A percentile compares a stretch with the other conserved stretches of the same genome.
phyloP scores from a whole-genome alignment of 1,140 invertebrate species.

The Ylistrum balloti region DNA sequence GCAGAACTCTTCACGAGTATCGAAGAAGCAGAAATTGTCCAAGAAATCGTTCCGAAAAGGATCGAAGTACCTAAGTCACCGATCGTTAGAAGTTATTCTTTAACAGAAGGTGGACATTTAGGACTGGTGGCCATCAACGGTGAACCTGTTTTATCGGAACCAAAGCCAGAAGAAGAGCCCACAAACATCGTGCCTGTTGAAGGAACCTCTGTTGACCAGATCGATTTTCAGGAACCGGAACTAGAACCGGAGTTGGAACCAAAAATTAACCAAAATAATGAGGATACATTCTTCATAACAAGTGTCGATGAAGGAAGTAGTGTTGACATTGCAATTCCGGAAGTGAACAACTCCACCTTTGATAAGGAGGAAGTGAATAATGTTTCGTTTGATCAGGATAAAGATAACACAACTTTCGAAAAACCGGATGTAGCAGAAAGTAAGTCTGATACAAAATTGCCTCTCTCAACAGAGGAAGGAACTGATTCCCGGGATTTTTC shows the following conservation, averaged over 20 bases:
- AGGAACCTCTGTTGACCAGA: background rate
- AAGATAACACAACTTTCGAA: background rate
- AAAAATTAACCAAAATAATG: background rate
- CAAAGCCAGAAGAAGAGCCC: background rate
- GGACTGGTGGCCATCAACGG: background rate
- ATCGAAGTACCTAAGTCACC: background rate
- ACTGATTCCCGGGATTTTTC: background rate
- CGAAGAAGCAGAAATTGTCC: background rate
- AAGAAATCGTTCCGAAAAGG: background rate
- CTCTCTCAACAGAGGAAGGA: background rate
- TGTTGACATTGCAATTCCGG: background rate
- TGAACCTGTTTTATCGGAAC: background rate
- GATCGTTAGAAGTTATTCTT: background rate
- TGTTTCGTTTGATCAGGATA: background rate
- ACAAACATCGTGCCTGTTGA: background rate
- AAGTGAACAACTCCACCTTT: background rate
- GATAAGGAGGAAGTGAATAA: background rate
- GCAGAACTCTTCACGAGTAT: background rate
- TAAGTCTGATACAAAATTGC: background rate
- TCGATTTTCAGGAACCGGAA: background rate
- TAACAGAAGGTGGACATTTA: background rate
- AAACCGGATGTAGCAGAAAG: background rate
- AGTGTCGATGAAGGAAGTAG: constrained; percentile 24
- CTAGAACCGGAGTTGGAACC: background rate
- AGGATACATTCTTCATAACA: background rate